These are phyloP conservation scores for Trichoplusia ni DNA, from an alignment of 1,140 invertebrate species.

Conservation along the genomic window DNA sequence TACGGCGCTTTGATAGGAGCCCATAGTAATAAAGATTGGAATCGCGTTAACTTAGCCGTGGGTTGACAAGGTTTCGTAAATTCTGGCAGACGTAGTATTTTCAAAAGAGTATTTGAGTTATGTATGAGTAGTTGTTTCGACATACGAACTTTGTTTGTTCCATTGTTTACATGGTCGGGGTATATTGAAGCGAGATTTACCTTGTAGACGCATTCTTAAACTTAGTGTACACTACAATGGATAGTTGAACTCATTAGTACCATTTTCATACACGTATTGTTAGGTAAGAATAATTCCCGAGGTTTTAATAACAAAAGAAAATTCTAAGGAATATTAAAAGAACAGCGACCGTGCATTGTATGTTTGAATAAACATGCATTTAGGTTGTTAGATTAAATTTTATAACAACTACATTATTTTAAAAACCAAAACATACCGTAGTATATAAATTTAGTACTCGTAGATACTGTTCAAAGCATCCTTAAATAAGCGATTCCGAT, in stretches of 20 bases:
- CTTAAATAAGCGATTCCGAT: background rate
- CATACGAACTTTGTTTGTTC: constrained; percentile 13
- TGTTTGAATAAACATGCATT: too few relatives aligned
- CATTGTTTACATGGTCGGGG: constrained; percentile 20
- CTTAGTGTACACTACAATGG: constrained; percentile 12
- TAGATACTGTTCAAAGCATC: too few relatives aligned
- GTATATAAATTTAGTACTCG: too few relatives aligned
- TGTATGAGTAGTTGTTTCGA: constrained; percentile 5
- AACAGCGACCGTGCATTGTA: background rate
- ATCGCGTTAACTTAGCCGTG: constrained; percentile 25
- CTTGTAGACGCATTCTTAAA: constrained; percentile 16
- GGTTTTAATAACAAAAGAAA: constrained; percentile 15
- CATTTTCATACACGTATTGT: constrained; percentile 19
- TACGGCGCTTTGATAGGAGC: constrained; percentile 47
- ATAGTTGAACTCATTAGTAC: constrained; percentile 35
- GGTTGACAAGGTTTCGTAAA: constrained; percentile 31
- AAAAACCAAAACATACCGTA: too few relatives aligned
- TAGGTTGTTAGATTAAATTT: too few relatives aligned
- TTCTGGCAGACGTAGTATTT: constrained; percentile 20
- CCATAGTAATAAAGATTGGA: constrained; percentile 28
- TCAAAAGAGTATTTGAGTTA: constrained; percentile 27
- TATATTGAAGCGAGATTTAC: constrained; percentile 6
- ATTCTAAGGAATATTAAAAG: background rate
- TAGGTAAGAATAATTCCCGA: background rate
- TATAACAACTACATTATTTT: too few relatives aligned